phyloP scores from a whole-genome alignment of 2,797 vertebrate genomes.

The Squalus acanthias region DNA sequence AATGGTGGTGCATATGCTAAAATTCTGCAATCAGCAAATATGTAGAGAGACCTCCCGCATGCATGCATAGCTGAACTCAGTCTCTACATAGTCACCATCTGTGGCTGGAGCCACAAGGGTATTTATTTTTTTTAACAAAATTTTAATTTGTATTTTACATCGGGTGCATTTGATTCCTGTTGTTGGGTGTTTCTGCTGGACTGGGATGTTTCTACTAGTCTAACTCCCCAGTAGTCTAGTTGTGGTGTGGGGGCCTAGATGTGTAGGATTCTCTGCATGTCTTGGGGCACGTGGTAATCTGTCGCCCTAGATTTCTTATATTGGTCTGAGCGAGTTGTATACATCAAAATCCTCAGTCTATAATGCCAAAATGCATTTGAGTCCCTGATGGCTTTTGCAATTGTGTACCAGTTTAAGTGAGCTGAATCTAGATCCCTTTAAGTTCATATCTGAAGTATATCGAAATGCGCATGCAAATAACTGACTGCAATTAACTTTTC shows the following conservation, averaged over 20 bases:
- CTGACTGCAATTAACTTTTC: not conserved
- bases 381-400: not conserved
- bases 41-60: not conserved
- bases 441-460: not conserved
- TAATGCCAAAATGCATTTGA: not conserved
- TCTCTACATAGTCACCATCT: not conserved
- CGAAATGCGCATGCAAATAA: not conserved
- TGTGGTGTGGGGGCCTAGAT: not conserved
- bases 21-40: not conserved
- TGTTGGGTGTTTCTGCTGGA: not conserved
- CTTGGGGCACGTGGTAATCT: not conserved
- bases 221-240: not conserved
- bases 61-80: not conserved
- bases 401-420: not conserved
- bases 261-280: not conserved
- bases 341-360: not conserved
- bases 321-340: not conserved
- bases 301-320: not conserved
- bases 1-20: not conserved
- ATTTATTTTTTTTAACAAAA: not conserved
- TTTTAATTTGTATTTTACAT: not conserved
- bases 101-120: no score
- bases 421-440: not conserved
- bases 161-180: slow-evolving; percentile 1
- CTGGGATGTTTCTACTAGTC: not conserved